Base-by-base conservation (phyloP, 2,888 invertebrate species). In the Myopa tessellatipennis region DNA sequence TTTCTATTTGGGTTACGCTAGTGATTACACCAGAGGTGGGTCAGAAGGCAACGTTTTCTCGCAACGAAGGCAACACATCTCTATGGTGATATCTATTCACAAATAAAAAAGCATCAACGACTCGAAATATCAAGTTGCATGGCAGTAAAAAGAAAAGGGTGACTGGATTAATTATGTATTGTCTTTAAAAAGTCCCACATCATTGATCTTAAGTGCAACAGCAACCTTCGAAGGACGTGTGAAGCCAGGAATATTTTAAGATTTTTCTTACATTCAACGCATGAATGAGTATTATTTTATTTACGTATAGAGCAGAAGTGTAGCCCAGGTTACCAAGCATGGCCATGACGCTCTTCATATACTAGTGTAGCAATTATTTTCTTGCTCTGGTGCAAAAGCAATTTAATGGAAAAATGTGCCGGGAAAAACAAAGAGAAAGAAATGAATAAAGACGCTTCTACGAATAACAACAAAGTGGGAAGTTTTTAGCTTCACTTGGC, bases 341-440 rank as follows among this genome's bases (percentile, higher is more conserved):
- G 26, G 26, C 26, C 26, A 26, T 26, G 26, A 26, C 1, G 26
- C 26, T 26, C 26, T 26, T 26, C 26, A 26, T 26, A 26, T 26
- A 26, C 26, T 26, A 36, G 26, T 55, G 70, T 58, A 60, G 60
- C 68, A 40, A 68, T 68, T 68, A 45, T 72, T 38, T 69, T 69
- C 18, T 69, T 69, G 26, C 50, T 72, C 58, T 60, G n/a, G 10
- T 72, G 71, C 18, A 50, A 34, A 45, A 45, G 45, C 26, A 69
- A 69, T 69, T 69, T 50, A 45, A 69, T 69, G 14, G 8, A 18
- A 38, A 67, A 67, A 45, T 45, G 8, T 40, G 10, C 18, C 14
- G 10, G 2, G 26, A 14, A 69, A 69, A 69, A 7, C 40, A 52
- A n/a, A 7, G 4, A 12, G 63, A 68, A 68, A 68, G n/a, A 69